Evolutionary conservation across 2,888 invertebrate genomes (phyloP).

Genomic region (Podabrus alpinus): DNA sequence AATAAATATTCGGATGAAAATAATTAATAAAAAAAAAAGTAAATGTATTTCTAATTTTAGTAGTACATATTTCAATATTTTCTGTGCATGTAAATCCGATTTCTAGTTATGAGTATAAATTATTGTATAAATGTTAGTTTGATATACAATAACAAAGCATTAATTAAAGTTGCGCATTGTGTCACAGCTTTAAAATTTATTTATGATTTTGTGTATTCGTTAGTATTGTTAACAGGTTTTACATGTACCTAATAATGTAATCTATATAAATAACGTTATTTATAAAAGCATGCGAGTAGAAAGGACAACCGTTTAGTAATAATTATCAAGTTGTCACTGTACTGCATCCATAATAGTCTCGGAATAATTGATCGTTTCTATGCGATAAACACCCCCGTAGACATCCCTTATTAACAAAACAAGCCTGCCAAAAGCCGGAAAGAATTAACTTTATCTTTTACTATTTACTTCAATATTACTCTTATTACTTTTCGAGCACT

Average conservation of each 20-base stretch:
- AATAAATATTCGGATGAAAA: too few species aligned
- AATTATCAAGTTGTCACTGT: constrained; percentile 40
- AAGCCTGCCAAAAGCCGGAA: constrained; percentile 6
- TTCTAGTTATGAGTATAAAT: not conserved
- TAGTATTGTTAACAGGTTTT: constrained; percentile 5
- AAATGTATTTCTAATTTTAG: too few species aligned
- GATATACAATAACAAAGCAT: not conserved
- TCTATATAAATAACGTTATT: constrained; percentile 11
- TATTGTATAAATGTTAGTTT: not conserved
- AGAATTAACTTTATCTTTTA: not conserved
- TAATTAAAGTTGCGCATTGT: constrained; percentile 2
- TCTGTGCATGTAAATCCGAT: not conserved
- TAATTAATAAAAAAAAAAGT: too few species aligned
- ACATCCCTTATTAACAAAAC: constrained; percentile 16
- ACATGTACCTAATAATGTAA: constrained; percentile 6
- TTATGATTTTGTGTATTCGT: constrained; percentile 1
- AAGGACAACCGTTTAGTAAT: constrained; percentile 38
- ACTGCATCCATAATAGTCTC: constrained; percentile 18
- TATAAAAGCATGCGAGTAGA: constrained; percentile 5
- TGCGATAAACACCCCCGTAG: constrained; percentile 19
- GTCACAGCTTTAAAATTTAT: constrained; percentile 2
- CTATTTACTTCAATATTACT: not conserved
- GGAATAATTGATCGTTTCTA: constrained; percentile 19
- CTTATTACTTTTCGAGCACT: not conserved
- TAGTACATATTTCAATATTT: not conserved